Base-by-base conservation (phyloP, 2,113 vertebrate genomes). In the Aldabrachelys gigantea region DNA sequence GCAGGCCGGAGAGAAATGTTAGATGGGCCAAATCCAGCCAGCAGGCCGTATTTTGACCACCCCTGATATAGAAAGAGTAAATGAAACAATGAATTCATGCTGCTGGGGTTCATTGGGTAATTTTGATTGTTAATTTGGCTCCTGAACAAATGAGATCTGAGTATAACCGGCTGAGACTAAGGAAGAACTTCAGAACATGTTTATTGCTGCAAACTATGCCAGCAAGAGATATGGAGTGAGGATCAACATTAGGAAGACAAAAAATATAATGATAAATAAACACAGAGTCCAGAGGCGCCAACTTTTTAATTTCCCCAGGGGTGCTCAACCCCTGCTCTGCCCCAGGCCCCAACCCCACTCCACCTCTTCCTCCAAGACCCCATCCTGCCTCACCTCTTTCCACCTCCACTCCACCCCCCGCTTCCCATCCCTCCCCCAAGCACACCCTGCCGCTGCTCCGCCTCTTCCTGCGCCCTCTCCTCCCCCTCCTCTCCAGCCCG, bases 201-300 rank as follows among this genome's bases (percentile, higher is more conserved):
- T 38, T 72, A n/a, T 72, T 21, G n/a, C 35, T 38, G 65, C 21
- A 9, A 72, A 72, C n/a, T 22, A 72, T 21, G 19, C 10, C 17
- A 22, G 35, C 35, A 72, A 72, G 65, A 72, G 38, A 72, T 72
- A 72, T 72, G 65, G n/a, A 72, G 21, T 72, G 9, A 72, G 8
- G 14, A 69, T 69, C 16, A 16, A 69, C 31, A n/a, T 69, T 19
- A n/a, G 62, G 62, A 69, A 35, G 47, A 54, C 10, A 31, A 35
- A 90, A n/a, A 29, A 10, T 52, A 31, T 29, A 2, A 24, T 80
- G 52, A 29, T 75, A 80, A 79, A 50, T 17, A 84, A 50, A 53
- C 5, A 13, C 49, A 50, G 53, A 82, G 50, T 14, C 5, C 1
- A 1, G 22, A 41, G 6, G 2, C 3, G 4, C 24, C 7, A 27